Evolutionary conservation across 2,888 invertebrate species (phyloP).

Genomic region (Elysia crispata): DNA sequence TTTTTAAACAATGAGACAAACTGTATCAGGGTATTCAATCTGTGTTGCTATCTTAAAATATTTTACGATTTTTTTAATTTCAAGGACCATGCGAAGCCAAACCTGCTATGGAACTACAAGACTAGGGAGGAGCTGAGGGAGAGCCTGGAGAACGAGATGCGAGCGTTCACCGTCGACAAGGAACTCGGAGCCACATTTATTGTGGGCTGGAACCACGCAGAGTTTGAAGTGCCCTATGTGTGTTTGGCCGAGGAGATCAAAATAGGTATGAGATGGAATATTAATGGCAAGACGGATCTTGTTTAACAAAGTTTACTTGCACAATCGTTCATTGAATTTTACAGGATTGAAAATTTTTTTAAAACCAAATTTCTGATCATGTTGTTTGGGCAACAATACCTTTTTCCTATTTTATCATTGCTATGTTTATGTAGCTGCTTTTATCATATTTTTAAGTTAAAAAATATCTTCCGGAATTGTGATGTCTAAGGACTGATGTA

Average conservation of each 20-base stretch:
- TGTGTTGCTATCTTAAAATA: not conserved
- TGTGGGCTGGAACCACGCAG: slow-evolving; percentile 98
- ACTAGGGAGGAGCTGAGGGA: slow-evolving; percentile 96
- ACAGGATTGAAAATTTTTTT: too few species aligned
- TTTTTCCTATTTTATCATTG: not conserved
- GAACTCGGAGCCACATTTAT: slow-evolving; percentile 84
- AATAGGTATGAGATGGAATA: slow-evolving; percentile 85
- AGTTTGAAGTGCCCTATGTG: slow-evolving; percentile 93
- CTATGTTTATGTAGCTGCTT: not conserved
- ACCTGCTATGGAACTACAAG: slow-evolving; percentile 99
- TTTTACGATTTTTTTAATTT: not conserved
- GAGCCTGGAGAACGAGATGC: slow-evolving; percentile 93
- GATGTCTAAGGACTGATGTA: too few species aligned
- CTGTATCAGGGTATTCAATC: too few species aligned
- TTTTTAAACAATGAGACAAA: too few species aligned
- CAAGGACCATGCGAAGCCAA: slow-evolving; percentile 92
- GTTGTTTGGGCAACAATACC: not conserved
- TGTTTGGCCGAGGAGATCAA: slow-evolving; percentile 97
- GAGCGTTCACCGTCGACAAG: slow-evolving; percentile 92
- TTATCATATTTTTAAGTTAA: too few species aligned
- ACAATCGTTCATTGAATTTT: not conserved
- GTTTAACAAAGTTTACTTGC: not conserved
- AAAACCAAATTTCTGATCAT: too few species aligned
- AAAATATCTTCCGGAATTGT: too few species aligned
- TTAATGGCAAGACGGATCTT: not conserved